Base-by-base conservation (phyloP, 2,113 vertebrate species). In the Leuciscus idus region DNA sequence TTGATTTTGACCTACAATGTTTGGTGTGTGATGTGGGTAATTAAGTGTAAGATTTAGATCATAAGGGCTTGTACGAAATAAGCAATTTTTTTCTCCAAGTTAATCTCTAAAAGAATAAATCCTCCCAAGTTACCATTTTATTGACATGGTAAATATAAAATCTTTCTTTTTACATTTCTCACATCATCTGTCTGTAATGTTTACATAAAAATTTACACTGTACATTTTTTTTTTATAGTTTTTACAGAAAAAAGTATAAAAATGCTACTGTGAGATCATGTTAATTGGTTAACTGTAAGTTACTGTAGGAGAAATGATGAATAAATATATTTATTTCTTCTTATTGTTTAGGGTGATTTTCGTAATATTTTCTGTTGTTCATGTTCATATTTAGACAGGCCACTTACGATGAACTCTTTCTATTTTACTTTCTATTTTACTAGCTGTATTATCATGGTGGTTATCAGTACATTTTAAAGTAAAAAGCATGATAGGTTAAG, bases 1-100 rank as follows among this genome's bases (percentile, higher is more conserved):
- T 61, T 84, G 21, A 73, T 73, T 57, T 64, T 84, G 39, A 77
- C n/a, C 43, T 78, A 66, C 8, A 39, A 68, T 79, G 72, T 50
- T 75, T 55, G 46, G 26, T 81, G 59, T 85, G 15, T 83, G 78
- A 80, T 79, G 50, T 10, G 39, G 52, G 43, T 39, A 59, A 72
- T 15, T 55, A 30, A 70, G 23, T 36, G 10, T 50, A 82, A 70
- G 26, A 50, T n/a, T 73, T n/a, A 39, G 33, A 39, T 21, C 33
- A 59, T 61, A 17, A 46, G 36, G 21, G 57, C 48, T 81, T 74
- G 13, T 36, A 78, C 83, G 23, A 55, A 48, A 10, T 21, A 7
- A 15, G 0, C 19, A 15, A 30, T 30, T 28, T 13, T 5, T 30
- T 15, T 33, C 5, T 70, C 1, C 3, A 70, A 72, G 33, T 17